A percentile compares a stretch with the other conserved stretches of the same genome.
Conservation (phyloP, 2,888 invertebrate species). For the Pristionchus exspectatus region DNA sequence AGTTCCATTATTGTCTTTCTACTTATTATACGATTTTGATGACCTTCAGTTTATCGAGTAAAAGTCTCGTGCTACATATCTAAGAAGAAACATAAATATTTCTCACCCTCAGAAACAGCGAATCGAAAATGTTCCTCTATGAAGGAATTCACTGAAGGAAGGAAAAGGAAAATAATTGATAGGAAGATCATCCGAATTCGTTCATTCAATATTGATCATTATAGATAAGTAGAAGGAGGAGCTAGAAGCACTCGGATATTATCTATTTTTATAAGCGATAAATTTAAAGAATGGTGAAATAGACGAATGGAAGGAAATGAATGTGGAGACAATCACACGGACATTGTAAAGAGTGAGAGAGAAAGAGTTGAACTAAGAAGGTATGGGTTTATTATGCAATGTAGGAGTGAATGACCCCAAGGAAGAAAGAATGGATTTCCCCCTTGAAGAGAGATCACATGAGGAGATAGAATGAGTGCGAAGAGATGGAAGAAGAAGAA, state of each 20-base stretch:
- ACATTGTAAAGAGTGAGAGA: not conserved
- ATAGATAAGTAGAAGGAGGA: not conserved
- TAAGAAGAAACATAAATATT: not conserved
- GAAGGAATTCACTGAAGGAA: conserved; percentile 8
- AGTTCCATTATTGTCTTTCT: not conserved
- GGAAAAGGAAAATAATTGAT: not conserved
- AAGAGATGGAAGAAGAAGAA: not conserved
- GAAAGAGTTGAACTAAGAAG: not conserved
- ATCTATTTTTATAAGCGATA: too few species aligned
- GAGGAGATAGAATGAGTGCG: conserved; percentile 22
- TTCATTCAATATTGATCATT: not conserved
- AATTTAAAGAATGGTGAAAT: not conserved
- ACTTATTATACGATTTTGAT: too few species aligned
- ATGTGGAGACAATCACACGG: not conserved
- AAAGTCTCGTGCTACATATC: not conserved
- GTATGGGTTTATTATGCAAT: not conserved
- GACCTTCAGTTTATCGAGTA: not conserved
- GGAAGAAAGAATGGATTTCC: not conserved
- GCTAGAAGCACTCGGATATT: not conserved
- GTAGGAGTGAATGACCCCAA: not conserved
- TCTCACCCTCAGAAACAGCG: conserved; percentile 38
- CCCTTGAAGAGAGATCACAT: conserved; percentile 5
- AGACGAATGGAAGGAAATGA: not conserved
- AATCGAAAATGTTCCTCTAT: conserved; percentile 16
- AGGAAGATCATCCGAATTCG: not conserved